phyloP scores from a whole-genome alignment of 2,888 invertebrate species.

The Poecilus cupreus region DNA sequence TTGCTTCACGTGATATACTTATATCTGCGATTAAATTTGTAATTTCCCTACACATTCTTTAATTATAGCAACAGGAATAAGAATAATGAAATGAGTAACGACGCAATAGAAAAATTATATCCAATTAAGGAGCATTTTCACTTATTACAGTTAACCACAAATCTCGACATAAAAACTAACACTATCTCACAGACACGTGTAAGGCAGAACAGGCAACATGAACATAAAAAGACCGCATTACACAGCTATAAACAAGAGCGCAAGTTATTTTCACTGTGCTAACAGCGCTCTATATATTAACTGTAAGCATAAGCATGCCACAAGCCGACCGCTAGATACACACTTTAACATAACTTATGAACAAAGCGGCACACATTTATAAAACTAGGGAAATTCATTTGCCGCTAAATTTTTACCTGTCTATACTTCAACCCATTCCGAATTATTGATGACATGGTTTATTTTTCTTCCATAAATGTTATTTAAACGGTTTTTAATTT shows the following conservation, averaged over 20 bases:
- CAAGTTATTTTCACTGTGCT: constrained; percentile 51
- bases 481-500: constrained; percentile 17
- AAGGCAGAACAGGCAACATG: constrained; percentile 14
- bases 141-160: constrained; percentile 22
- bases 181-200: constrained; percentile 31
- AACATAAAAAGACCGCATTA: constrained; percentile 45
- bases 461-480: constrained; percentile 14
- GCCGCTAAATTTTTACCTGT: constrained; percentile 7
- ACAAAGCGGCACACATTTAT: constrained; percentile 28
- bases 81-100: not conserved
- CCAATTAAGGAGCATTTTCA: constrained; percentile 13
- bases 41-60: too few species aligned
- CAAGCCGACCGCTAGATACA: constrained; percentile 39
- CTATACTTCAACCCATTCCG: not conserved
- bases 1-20: too few species aligned
- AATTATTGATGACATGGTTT: constrained; percentile 3
- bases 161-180: constrained; percentile 35
- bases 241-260: constrained; percentile 52
- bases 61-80: not conserved
- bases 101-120: not conserved
- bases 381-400: constrained; percentile 24
- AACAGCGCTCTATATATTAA: constrained; percentile 48
- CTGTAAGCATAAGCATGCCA: constrained; percentile 51
- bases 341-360: constrained; percentile 41
- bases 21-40: too few species aligned